These are phyloP conservation scores for Bothrops jararaca DNA, from an alignment of 2,113 vertebrate species.

Conservation along the genomic window DNA sequence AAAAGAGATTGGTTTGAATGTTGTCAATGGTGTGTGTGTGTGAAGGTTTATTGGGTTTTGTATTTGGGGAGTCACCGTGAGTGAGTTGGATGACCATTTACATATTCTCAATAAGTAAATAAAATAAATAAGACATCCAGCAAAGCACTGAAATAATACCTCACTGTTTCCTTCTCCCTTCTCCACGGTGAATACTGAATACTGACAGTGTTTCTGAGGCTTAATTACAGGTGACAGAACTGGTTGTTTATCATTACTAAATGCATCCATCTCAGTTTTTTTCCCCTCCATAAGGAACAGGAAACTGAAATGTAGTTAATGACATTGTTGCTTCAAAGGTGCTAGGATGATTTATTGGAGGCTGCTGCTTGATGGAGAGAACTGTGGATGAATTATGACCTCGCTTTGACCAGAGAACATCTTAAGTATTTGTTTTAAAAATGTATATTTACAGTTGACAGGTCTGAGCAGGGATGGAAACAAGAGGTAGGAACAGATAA, in stretches of 20 bases:
- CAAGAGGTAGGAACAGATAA: background rate
- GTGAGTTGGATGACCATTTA: background rate
- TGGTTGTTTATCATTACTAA: slow-evolving; percentile 46
- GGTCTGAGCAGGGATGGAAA: slow-evolving; percentile 38
- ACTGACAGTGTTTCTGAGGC: slow-evolving; percentile 37
- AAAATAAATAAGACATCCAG: background rate
- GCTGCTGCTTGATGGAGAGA: slow-evolving; percentile 28
- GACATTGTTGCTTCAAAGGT: slow-evolving; percentile 5
- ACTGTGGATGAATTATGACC: slow-evolving; percentile 50
- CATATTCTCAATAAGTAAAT: background rate
- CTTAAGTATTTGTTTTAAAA: slow-evolving; percentile 31
- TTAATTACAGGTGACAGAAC: slow-evolving; percentile 35
- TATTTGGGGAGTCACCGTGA: background rate
- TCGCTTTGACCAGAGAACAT: slow-evolving; percentile 33
- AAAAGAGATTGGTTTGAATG: too few species aligned
- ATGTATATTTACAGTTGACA: slow-evolving; percentile 37
- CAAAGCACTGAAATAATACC: slow-evolving; percentile 24
- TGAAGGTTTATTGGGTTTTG: background rate
- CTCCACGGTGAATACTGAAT: background rate
- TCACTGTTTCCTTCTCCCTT: slow-evolving; percentile 13
- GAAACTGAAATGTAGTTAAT: slow-evolving; percentile 52
- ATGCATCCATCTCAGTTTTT: slow-evolving; percentile 55
- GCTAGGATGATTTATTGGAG: slow-evolving; percentile 47
- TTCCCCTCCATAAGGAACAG: slow-evolving; percentile 15
- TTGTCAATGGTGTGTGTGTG: too few species aligned